Evolutionary conservation across 1,140 invertebrate genomes (phyloP), one percentile per base, ranked within the genome.

Genomic region (Drosophila serrata): DNA sequence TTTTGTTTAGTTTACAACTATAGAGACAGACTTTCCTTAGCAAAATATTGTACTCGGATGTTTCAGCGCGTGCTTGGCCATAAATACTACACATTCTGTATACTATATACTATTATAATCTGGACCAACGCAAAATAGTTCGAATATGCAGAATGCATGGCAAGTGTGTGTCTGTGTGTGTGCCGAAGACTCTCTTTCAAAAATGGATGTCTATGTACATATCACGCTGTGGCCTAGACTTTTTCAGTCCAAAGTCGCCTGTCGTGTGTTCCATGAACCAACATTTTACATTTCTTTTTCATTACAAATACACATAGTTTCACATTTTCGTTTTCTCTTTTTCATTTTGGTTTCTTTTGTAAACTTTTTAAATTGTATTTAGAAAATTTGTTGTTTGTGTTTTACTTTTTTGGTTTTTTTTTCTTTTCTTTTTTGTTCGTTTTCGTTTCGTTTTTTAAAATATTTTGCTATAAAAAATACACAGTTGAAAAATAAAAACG

Each of bases 401-500:
- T 69, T 22, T 42, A 56, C 57, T 57, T 64, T 76, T 63, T n/a
- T 42, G 57, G 24, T 45, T 42, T 60, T 57, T 53, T 43, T 64
- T 57, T 53, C 24, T 27, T 57, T 64, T 76, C 59, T 58, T 79
- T 73, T 77, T 86, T 76, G 73, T 22, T 24, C 63, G 19, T 59
- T 49, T 40, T 45, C 56, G 55, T 72, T 40, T 39, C 19, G 13
- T 75, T 82, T 86, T 86, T 82, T 82, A 82, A 87, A 88, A 88
- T 84, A 84, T 77, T 84, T 87, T 63, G 43, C 80, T 87, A 87
- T 87, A 87, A 87, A 87, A 87, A 88, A 88, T 87, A 77, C 74
- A 76, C 78, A 82, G 84, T 87, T 87, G 82, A 87, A 87, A 87
- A 87, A 86, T 88, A 88, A 86, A 86, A 86, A 82, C 77, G 69